phyloP scores from a whole-genome alignment of 2,888 invertebrate species.

The Catocala sponsa region DNA sequence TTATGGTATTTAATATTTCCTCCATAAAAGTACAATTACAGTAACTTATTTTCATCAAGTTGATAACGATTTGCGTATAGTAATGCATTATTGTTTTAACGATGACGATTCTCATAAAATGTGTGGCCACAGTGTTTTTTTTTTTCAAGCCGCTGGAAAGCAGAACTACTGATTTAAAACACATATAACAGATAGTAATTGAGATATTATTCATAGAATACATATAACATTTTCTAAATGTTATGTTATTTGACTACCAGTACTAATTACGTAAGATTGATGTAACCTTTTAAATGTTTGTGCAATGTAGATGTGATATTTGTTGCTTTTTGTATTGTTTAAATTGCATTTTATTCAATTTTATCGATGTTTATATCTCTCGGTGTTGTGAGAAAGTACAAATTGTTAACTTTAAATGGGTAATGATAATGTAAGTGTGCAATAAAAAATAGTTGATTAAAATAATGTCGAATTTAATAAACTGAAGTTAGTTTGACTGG shows the following conservation, averaged over 20 bases:
- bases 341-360: constrained; percentile 28
- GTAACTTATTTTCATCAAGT: constrained; percentile 3
- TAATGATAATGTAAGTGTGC: constrained; percentile 68
- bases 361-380: constrained; percentile 38
- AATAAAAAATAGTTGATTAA: constrained; percentile 65
- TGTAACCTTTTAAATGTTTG: constrained; percentile 23
- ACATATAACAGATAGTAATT: too few species aligned
- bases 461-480: constrained; percentile 11
- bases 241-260: constrained; percentile 21
- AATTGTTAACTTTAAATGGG: constrained; percentile 64
- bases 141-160: too few species aligned
- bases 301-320: constrained; percentile 47
- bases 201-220: too few species aligned
- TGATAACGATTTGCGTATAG: neutral
- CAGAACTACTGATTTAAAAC: too few species aligned
- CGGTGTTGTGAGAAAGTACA: constrained; percentile 46
- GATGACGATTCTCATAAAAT: neutral
- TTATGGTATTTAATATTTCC: neutral
- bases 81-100: neutral
- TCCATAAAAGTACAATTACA: constrained; percentile 3
- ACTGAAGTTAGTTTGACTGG: too few species aligned
- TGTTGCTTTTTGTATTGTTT: constrained; percentile 27
- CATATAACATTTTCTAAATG: too few species aligned
- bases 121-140: neutral
- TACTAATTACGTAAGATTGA: constrained; percentile 17